A percentile compares a stretch with the other conserved stretches of the same genome.
Evolutionary conservation across 2,113 vertebrate species (phyloP).

Genomic region (Sphyrna mokarran): DNA sequence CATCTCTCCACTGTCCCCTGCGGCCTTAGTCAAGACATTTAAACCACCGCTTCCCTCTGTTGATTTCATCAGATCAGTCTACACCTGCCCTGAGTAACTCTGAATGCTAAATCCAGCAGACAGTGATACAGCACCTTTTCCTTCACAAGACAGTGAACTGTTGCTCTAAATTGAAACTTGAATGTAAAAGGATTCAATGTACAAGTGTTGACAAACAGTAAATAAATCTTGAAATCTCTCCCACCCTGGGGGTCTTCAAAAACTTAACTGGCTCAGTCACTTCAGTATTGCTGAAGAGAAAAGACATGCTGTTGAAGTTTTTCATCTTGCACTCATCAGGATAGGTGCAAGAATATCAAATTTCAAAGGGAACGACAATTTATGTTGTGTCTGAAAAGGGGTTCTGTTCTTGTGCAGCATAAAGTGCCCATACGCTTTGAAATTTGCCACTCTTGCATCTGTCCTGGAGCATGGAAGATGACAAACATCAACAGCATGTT

Average conservation of each 20-base stretch:
- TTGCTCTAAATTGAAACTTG: neutral
- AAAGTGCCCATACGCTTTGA: too few relatives aligned
- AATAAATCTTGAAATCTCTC: neutral
- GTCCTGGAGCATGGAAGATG: too few relatives aligned
- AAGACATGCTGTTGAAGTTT: too few relatives aligned
- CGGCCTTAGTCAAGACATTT: neutral
- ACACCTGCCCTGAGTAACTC: neutral
- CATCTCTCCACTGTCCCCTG: too few relatives aligned
- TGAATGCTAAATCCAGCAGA: neutral
- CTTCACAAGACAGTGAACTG: neutral
- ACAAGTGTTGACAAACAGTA: neutral
- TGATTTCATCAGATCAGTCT: neutral
- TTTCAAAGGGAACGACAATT: too few relatives aligned
- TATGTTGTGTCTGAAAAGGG: too few relatives aligned
- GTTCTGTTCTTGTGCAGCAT: too few relatives aligned
- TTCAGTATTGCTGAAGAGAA: too few relatives aligned
- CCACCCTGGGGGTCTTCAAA: neutral
- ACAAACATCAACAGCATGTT: too few relatives aligned
- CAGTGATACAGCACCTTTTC: neutral
- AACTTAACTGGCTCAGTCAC: neutral
- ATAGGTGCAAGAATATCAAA: too few relatives aligned
- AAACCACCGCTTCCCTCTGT: neutral
- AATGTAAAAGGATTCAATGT: neutral
- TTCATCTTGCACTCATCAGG: too few relatives aligned
- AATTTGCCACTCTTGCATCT: too few relatives aligned